Base-by-base conservation (phyloP, 2,113 vertebrate species). In the Eurystomus gularis region DNA sequence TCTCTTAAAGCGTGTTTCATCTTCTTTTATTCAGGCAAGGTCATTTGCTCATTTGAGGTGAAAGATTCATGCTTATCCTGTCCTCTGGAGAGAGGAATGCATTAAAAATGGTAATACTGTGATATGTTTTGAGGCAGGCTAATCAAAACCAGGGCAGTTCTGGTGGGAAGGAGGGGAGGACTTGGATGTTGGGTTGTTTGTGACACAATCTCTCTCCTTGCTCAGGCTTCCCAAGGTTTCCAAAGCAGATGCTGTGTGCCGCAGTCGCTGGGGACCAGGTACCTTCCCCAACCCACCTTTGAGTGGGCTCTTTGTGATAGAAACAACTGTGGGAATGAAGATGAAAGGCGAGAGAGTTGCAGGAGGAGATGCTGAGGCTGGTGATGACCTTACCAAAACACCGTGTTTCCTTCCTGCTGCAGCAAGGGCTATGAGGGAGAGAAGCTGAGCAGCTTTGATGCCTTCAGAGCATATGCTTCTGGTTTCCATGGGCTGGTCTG, bases 381-480 rank as follows among this genome's bases (percentile, higher is more conserved):
- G 37, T 40, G 8, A 0, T 57, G 64, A 33, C 24, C 10, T 48
- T 21, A 11, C 24, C 19, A 12, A 31, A 17, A 8, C 0, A 0
- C 13, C 0, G 0, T 46, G 28, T 49, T 86, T 25, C 24, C 33
- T 46, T 23, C 19, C n/a, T 2, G 2, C 70, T 35, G 17, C 1
- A 0, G 18, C 28, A 18, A 26, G 19, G 29, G 21, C 70, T 33
- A 1, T 5, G 23, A 35, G 62, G 80, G 84, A 33, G 17, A 37
- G 33, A 71, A 44, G 14, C 72, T 0, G 5, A 62, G 35, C 12
- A 17, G 31, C 66, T 60, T 20, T 4, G 1, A 2, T 0, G 1
- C 23, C 28, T 20, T 54, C 0, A 1, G 7, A 69, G 37, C 5
- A 1, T 51, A 23, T 2, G 4, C 14, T 83, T 10, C 37, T 62